Evolutionary conservation across 2,797 vertebrate genomes (phyloP).

Genomic region (Myioborus miniatus): DNA sequence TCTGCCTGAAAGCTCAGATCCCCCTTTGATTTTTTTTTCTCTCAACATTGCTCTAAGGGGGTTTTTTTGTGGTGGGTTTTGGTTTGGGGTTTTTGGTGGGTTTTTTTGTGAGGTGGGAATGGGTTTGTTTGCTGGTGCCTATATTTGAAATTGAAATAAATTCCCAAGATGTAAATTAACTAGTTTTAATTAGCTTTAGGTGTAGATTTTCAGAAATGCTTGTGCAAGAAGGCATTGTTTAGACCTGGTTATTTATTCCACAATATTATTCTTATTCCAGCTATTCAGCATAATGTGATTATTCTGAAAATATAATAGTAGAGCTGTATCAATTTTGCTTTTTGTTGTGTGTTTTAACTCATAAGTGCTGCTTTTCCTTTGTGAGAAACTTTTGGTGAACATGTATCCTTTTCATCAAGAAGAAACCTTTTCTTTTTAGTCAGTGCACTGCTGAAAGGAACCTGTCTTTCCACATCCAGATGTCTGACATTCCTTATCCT

Average conservation of each 20-base stretch:
- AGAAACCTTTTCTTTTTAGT: not conserved
- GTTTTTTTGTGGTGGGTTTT: not conserved
- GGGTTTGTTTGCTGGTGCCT: not conserved
- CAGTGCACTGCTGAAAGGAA: not conserved
- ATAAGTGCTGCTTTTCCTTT: not conserved
- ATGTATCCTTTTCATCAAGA: not conserved
- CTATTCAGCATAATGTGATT: not conserved
- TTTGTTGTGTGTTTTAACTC: not conserved
- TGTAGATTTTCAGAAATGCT: not conserved
- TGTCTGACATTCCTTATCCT: not conserved
- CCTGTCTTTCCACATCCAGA: not conserved
- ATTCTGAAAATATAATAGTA: not conserved
- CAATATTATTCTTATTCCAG: not conserved
- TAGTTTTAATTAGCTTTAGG: not conserved
- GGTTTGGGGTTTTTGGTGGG: not conserved
- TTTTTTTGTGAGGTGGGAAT: rapidly evolving
- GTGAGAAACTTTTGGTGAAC: not conserved
- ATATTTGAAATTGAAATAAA: not conserved
- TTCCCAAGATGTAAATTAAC: not conserved
- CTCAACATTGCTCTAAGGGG: not conserved
- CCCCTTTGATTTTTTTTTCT: rapidly evolving
- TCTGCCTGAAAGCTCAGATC: not conserved
- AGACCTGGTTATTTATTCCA: not conserved
- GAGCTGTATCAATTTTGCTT: not conserved
- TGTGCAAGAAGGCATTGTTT: not conserved